phyloP scores from a whole-genome alignment of 2,113 vertebrate species.

The Hippocampus zosterae region DNA sequence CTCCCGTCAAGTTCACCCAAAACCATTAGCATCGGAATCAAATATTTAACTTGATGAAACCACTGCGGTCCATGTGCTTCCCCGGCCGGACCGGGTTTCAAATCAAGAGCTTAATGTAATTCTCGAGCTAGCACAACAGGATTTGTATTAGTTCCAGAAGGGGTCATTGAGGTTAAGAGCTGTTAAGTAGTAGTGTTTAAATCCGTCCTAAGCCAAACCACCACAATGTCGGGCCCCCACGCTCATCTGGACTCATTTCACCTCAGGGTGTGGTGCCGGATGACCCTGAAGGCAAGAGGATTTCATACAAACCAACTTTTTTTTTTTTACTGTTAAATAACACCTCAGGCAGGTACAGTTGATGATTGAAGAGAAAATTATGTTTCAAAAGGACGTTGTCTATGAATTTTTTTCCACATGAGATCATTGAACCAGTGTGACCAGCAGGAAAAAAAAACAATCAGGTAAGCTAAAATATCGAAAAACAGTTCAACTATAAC shows the following conservation, averaged over 20 bases:
- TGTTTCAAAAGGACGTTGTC: too few species aligned
- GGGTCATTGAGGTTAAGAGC: slow-evolving; percentile 66
- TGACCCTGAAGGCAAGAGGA: slow-evolving; percentile 15
- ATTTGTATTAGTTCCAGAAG: slow-evolving; percentile 65
- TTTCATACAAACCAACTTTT: slow-evolving; percentile 5
- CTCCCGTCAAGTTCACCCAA: slow-evolving; percentile 1
- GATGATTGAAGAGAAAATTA: too few species aligned
- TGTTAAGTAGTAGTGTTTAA: slow-evolving; percentile 70
- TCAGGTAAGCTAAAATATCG: too few species aligned
- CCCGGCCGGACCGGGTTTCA: slow-evolving; percentile 40
- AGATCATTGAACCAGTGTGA: too few species aligned
- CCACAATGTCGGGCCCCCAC: slow-evolving; percentile 36
- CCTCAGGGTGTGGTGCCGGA: slow-evolving; percentile 31
- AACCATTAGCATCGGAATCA: slow-evolving; percentile 3
- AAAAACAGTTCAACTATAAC: too few species aligned
- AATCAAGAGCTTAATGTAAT: slow-evolving; percentile 66
- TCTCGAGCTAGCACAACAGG: slow-evolving; percentile 65
- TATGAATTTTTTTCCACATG: too few species aligned
- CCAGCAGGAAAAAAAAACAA: too few species aligned
- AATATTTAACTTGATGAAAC: slow-evolving; percentile 33
- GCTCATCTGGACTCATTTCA: slow-evolving; percentile 49
- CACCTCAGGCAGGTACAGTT: background rate
- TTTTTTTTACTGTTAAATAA: slow-evolving; percentile 8
- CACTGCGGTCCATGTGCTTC: slow-evolving; percentile 53
- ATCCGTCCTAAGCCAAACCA: slow-evolving; percentile 57